A percentile compares a stretch with the other conserved stretches of the same genome.
Evolutionary conservation across 2,888 invertebrate species (phyloP).

Genomic region (Protophormia terraenovae): DNA sequence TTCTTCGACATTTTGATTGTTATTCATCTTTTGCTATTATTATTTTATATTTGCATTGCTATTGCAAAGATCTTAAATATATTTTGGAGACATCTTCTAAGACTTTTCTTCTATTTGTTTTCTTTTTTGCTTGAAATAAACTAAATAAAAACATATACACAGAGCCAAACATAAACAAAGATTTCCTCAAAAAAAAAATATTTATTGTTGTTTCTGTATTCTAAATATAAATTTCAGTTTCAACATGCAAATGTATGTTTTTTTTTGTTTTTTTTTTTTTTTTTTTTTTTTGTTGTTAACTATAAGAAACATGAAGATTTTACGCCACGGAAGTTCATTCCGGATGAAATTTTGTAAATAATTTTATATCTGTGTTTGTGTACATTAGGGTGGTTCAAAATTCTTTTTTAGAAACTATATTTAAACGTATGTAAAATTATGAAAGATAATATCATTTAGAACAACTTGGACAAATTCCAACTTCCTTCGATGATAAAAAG

Average conservation of each 20-base stretch:
- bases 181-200: not conserved
- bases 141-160: not conserved
- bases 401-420: too few relatives aligned
- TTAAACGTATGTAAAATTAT: too few relatives aligned
- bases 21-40: not conserved
- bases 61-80: not conserved
- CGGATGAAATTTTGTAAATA: slow-evolving; percentile 15
- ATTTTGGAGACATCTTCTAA: not conserved
- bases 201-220: not conserved
- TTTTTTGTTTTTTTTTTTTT: too few relatives aligned
- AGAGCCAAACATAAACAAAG: not conserved
- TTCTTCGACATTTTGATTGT: not conserved
- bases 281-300: not conserved
- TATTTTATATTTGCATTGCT: not conserved
- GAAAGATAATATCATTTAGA: too few relatives aligned
- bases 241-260: not conserved
- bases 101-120: not conserved
- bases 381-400: too few relatives aligned
- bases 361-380: not conserved
- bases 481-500: too few relatives aligned
- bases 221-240: not conserved
- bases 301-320: not conserved
- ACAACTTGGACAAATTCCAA: too few relatives aligned
- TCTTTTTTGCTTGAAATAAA: not conserved
- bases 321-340: slow-evolving; percentile 9